These are phyloP conservation scores for Polylopha cassiicola DNA, from an alignment of 2,888 invertebrate species.

Conservation along the genomic window DNA sequence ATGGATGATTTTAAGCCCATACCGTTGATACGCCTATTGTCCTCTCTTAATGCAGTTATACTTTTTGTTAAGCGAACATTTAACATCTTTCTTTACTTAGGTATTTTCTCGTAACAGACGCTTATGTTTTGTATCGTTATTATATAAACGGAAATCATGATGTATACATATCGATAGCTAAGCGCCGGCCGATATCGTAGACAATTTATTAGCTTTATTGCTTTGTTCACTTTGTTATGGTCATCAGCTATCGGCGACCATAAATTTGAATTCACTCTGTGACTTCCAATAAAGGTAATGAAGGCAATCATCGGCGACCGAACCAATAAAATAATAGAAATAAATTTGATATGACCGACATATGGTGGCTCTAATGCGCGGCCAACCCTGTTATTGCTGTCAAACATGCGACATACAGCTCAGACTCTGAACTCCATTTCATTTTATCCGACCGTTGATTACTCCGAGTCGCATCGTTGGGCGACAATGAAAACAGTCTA, in stretches of 20 bases:
- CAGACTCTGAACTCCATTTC: conserved; percentile 61
- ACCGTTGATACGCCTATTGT: conserved; percentile 67
- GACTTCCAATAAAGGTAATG: conserved; percentile 76
- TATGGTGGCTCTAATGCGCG: conserved; percentile 72
- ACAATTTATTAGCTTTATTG: conserved; percentile 70
- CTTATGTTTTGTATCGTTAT: background rate
- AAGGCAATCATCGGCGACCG: conserved; percentile 68
- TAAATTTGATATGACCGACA: conserved; percentile 78
- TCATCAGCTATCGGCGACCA: conserved; percentile 68
- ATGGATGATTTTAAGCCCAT: conserved; percentile 76
- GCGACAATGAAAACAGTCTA: conserved; percentile 69
- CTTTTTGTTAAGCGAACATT: conserved; percentile 33
- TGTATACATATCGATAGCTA: background rate
- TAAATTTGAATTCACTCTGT: conserved; percentile 74
- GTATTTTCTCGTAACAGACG: background rate
- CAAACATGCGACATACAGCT: conserved; percentile 77
- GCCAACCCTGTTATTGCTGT: conserved; percentile 75
- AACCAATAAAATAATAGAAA: conserved; percentile 77
- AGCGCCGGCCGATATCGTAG: conserved; percentile 41
- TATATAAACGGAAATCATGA: too few species aligned
- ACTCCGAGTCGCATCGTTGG: conserved; percentile 71
- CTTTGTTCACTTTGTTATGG: conserved; percentile 69
- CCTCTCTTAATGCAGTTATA: conserved; percentile 58
- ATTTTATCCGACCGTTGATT: conserved; percentile 71
- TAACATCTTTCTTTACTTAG: conserved; percentile 12